These are phyloP conservation scores for Mormyrops attenuatus DNA, from an alignment of 2,797 vertebrate species.

Conservation along the genomic window DNA sequence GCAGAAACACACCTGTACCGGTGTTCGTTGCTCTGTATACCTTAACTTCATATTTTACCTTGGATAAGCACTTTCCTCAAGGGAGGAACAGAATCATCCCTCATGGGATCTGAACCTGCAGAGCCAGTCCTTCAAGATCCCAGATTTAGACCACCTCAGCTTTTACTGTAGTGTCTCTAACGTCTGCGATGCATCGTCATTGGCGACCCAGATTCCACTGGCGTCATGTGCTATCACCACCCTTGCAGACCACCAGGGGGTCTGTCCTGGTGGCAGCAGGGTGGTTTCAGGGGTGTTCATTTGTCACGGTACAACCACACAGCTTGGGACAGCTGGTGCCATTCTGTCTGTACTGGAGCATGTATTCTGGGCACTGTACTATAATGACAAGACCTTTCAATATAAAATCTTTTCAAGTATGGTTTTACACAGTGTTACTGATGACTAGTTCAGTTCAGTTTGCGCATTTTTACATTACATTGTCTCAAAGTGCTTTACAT, in stretches of 20 bases:
- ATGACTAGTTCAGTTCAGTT: not conserved
- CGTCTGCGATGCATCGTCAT: not conserved
- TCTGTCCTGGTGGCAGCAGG: not conserved
- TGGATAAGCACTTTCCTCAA: constrained; percentile 1
- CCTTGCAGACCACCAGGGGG: not conserved
- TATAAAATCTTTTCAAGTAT: not conserved
- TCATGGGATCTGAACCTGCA: not conserved
- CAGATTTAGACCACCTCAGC: not conserved
- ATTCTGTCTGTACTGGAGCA: not conserved
- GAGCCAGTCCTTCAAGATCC: not conserved
- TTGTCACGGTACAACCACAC: not conserved
- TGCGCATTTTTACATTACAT: not conserved
- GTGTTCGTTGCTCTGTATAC: not conserved
- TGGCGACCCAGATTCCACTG: not conserved
- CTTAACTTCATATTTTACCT: not conserved
- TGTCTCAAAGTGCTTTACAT: not conserved
- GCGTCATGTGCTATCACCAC: not conserved
- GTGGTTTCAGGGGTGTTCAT: not conserved
- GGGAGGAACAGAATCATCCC: not conserved
- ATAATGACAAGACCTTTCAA: not conserved
- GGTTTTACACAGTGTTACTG: not conserved
- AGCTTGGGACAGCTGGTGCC: not conserved
- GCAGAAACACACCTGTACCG: not conserved
- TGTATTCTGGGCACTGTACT: not conserved
- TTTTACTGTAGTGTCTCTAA: not conserved